Conservation (phyloP, 2,888 invertebrate species). For the Pterobdella sp. region DNA sequence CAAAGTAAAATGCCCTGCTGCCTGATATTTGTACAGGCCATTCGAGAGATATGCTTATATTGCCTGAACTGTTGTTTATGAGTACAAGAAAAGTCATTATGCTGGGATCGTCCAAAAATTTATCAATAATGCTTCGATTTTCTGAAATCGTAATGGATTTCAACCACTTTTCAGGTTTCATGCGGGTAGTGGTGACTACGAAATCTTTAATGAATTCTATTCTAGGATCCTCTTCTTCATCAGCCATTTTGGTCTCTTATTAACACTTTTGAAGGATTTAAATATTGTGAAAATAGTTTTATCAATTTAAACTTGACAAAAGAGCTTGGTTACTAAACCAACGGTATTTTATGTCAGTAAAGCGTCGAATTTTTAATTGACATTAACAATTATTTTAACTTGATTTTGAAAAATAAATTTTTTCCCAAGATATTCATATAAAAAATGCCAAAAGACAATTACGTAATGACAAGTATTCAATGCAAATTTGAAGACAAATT, state of each 20-base stretch:
- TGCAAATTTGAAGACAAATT: too few relatives aligned
- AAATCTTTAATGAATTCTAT: constrained; percentile 76
- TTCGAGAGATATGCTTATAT: constrained; percentile 68
- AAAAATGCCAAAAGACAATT: too few relatives aligned
- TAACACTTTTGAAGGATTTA: neutral
- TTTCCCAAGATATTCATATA: too few relatives aligned
- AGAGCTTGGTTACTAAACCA: neutral
- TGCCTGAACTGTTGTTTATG: constrained; percentile 43
- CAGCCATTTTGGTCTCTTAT: constrained; percentile 40
- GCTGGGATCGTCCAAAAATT: constrained; percentile 51
- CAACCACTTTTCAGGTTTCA: constrained; percentile 88
- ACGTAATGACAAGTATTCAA: too few relatives aligned
- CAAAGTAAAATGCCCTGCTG: constrained; percentile 60
- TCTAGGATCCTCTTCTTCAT: constrained; percentile 59
- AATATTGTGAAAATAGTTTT: neutral
- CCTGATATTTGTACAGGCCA: constrained; percentile 68
- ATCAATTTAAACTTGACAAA: neutral
- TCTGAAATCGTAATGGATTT: constrained; percentile 59
- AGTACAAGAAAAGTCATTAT: constrained; percentile 42
- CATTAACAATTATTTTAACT: too few relatives aligned
- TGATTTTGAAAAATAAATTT: too few relatives aligned
- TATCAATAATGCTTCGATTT: constrained; percentile 46
- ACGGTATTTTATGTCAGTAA: neutral
- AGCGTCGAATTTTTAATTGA: too few relatives aligned
- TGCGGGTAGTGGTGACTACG: constrained; percentile 60